Conservation (phyloP, 2,888 invertebrate species). For the Luperina testacea region DNA sequence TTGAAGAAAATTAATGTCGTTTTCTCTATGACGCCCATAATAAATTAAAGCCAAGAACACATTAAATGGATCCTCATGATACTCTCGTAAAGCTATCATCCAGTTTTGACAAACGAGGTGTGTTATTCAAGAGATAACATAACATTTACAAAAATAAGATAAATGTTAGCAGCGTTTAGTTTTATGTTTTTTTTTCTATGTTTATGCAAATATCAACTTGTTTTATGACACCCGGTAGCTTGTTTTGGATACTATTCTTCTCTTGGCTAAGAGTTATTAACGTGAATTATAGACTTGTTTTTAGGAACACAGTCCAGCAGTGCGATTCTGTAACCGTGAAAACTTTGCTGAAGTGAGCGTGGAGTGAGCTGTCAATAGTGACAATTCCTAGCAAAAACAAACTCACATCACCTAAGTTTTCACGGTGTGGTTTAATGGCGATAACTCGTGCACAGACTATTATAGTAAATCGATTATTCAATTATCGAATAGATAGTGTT, state of each 20-base stretch:
- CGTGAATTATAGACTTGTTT: not conserved
- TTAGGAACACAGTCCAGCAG: no score
- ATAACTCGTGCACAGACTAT: constrained; percentile 48
- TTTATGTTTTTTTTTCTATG: constrained; percentile 52
- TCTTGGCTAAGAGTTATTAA: constrained; percentile 23
- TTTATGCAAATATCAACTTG: constrained; percentile 50
- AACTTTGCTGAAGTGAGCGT: no score
- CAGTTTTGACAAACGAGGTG: constrained; percentile 59
- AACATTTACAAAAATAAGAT: constrained; percentile 48
- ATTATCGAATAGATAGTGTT: constrained; percentile 53
- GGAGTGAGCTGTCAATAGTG: no score
- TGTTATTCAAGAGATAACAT: constrained; percentile 42
- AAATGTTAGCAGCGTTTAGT: constrained; percentile 32
- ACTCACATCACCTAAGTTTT: no score
- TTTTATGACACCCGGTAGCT: constrained; percentile 37
- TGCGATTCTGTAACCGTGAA: no score
- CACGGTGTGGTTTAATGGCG: constrained; percentile 52
- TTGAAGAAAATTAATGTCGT: constrained; percentile 1
- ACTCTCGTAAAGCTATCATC: constrained; percentile 56
- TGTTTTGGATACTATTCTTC: constrained; percentile 3
- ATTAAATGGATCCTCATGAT: constrained; percentile 44
- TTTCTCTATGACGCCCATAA: constrained; percentile 7
- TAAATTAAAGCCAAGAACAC: constrained; percentile 35
- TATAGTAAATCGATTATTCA: constrained; percentile 44
- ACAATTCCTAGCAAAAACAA: no score